Conservation (phyloP, 2,113 vertebrate genomes). For the Rattus norvegicus region GRCr8 NC_086027.1:86085001-86085500, state of each 20-base stretch:
- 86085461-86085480: background rate
- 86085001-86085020: slow-evolving; percentile 69
- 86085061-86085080: slow-evolving; percentile 66
- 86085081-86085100: slow-evolving; percentile 65
- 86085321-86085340: background rate
- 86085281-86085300: slow-evolving; percentile 39
- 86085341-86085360: background rate
- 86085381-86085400: slow-evolving; percentile 47
- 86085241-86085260: slow-evolving; percentile 60
- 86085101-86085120: slow-evolving; percentile 61
- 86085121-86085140: slow-evolving; percentile 55
- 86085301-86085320: background rate
- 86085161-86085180: slow-evolving; percentile 62
- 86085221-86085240: slow-evolving; percentile 68
- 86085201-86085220: background rate
- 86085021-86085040: slow-evolving; percentile 75
- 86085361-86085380: background rate
- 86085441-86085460: slow-evolving; percentile 31
- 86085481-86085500: background rate
- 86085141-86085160: slow-evolving; percentile 55
- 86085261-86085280: slow-evolving; percentile 38
- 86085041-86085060: slow-evolving; percentile 74
- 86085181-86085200: slow-evolving; percentile 31
- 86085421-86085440: slow-evolving; percentile 45
- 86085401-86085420: slow-evolving; percentile 31